Base-by-base conservation (phyloP, 37 sponge, comb jelly and placozoan genomes). In the Geodia barretti region DNA sequence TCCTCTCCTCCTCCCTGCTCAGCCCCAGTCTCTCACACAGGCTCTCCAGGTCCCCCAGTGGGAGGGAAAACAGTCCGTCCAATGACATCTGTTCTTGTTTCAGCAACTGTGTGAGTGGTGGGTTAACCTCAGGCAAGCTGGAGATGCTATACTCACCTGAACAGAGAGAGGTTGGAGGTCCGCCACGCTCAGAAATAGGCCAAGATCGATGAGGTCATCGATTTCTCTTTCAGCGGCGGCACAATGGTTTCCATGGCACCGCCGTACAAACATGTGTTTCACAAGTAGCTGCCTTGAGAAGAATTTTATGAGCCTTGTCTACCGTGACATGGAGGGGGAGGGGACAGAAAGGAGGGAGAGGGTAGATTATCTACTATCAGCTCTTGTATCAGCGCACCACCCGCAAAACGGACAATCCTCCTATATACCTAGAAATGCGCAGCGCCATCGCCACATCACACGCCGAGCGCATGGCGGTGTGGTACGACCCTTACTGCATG, bases 221-320 rank as follows among this genome's bases (percentile, higher is more conserved):
- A 86, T 39, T 26, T 86, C 43, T 2, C 60, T 74, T 19, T 42
- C 62, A 11, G 39, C 59, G 0, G 25, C 62, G n/a, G 64, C 41
- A 20, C 7, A 21, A 1, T 8, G 71, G 11, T 64, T 64, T 23
- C 62, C 60, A 1, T 39, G 35, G 24, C 61, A 23, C 30, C 39
- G 61, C 28, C 78, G 41, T 39, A 86, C 60, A 28, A 43, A 64
- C 60, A 62, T 29, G 79, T 91, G 91, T 60, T 91, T 91, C 36
- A 70, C 68, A 17, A 81, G 37, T 39, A 91, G 87, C 60, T 91
- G 91, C 40, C 73, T 72, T 0, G 91, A 79, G 65, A 86, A 86
- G n/a, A 41, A 68, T 37, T 78, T 82, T 73, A 83, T 75, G n/a
- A 91, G 42, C 58, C 82, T 86, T 38, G 71, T 60, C 91, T 91